A percentile compares a stretch with the other conserved stretches of the same genome.
phyloP scores from a whole-genome alignment of 2,888 invertebrate genomes.

The Pachliopta kotzebuea region DNA sequence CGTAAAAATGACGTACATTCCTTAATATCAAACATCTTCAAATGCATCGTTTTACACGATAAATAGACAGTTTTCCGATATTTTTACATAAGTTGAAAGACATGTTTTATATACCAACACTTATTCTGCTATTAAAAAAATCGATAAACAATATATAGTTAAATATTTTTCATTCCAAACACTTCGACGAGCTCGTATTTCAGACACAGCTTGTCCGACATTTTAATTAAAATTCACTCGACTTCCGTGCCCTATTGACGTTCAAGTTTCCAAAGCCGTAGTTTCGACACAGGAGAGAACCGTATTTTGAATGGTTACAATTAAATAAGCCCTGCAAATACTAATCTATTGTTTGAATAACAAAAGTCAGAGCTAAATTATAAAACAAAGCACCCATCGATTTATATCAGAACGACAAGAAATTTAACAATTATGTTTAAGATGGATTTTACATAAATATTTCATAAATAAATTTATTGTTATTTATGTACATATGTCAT shows the following conservation, averaged over 20 bases:
- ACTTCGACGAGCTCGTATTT: conserved; percentile 31
- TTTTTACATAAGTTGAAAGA: not conserved
- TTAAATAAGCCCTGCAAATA: not conserved
- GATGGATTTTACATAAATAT: not conserved
- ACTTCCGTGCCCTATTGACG: conserved; percentile 24
- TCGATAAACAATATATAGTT: not conserved
- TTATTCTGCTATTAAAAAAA: not conserved
- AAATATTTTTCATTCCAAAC: conserved; percentile 17
- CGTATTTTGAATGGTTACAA: not conserved
- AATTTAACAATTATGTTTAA: no score
- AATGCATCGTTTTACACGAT: no score
- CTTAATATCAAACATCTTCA: not conserved
- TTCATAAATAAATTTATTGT: not conserved
- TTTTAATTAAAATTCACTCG: conserved; percentile 30
- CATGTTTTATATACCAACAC: not conserved
- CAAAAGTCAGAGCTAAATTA: not conserved
- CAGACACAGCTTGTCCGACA: conserved; percentile 27
- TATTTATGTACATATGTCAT: not conserved
- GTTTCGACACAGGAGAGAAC: conserved; percentile 3
- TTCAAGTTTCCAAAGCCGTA: conserved; percentile 23
- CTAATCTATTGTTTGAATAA: not conserved
- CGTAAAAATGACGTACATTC: no score
- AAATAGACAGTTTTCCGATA: no score
- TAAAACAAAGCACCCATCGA: no score
- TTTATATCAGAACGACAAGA: no score